Evolutionary conservation across 2,113 vertebrate species (phyloP).

Genomic region (Nannobrachium achirus): DNA sequence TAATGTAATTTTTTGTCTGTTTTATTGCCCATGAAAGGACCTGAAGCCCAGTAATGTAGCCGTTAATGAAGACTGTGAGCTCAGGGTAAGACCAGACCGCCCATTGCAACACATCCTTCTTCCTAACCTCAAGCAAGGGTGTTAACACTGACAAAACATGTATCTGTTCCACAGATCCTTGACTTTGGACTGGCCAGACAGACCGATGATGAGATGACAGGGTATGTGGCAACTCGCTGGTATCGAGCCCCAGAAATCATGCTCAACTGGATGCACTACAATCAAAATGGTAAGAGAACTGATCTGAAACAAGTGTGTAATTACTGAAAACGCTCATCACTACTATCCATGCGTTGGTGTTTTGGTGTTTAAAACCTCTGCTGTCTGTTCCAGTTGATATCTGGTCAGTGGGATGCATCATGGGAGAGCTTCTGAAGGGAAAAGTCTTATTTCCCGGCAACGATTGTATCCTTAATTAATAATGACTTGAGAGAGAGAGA

Average conservation of each 20-base stretch:
- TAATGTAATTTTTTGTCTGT: slow-evolving; percentile 9
- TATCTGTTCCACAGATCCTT: slow-evolving; percentile 83
- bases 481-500: not conserved
- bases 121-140: no score
- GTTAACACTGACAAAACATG: no score
- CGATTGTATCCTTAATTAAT: slow-evolving; percentile 94
- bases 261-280: slow-evolving; percentile 99
- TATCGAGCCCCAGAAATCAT: slow-evolving; percentile 98
- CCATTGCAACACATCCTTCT: no score
- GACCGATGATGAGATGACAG: slow-evolving; percentile 97
- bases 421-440: slow-evolving; percentile 96
- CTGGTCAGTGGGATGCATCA: slow-evolving; percentile 98
- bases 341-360: not conserved
- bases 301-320: no score
- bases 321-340: no score
- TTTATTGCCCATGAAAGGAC: slow-evolving; percentile 78
- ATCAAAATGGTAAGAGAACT: slow-evolving; percentile 88
- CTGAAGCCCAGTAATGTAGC: slow-evolving; percentile 97
- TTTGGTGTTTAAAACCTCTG: not conserved
- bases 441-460: slow-evolving; percentile 96
- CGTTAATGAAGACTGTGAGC: slow-evolving; percentile 96
- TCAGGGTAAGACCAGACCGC: slow-evolving; percentile 84
- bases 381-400: slow-evolving; percentile 89
- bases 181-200: slow-evolving; percentile 96
- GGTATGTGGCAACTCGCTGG: slow-evolving; percentile 97